Conservation (phyloP, 1,140 invertebrate species). For the Sitobion miscanthi region DNA sequence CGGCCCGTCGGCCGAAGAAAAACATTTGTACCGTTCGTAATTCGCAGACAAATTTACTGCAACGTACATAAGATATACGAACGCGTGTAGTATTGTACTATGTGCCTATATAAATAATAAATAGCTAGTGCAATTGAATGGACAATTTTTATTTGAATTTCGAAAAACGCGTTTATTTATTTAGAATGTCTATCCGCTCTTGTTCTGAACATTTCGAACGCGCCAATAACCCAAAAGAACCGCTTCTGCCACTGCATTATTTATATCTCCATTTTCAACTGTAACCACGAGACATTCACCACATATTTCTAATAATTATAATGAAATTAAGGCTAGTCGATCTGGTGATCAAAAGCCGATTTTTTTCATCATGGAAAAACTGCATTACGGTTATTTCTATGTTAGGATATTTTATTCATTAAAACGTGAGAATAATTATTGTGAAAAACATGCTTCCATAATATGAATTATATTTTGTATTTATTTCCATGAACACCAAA, state of each 20-base stretch:
- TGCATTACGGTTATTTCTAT: not conserved
- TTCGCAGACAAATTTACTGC: not conserved
- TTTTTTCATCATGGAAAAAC: not conserved
- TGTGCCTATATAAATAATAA: not conserved
- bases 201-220: not conserved
- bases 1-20: not conserved
- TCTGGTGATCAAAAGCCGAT: not conserved
- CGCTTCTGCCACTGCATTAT: not conserved
- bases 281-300: not conserved
- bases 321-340: not conserved
- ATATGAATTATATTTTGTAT: not conserved
- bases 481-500: not conserved
- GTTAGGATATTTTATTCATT: not conserved
- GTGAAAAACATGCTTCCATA: not conserved
- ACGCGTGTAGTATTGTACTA: not conserved
- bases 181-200: not conserved
- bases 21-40: not conserved
- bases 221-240: not conserved
- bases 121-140: not conserved
- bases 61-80: not conserved
- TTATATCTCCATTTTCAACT: not conserved
- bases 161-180: not conserved
- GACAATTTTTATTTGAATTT: not conserved
- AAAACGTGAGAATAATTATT: not conserved
- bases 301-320: not conserved